Evolutionary conservation across 2,113 vertebrate genomes (phyloP).

Genomic region (Mus pahari): DNA sequence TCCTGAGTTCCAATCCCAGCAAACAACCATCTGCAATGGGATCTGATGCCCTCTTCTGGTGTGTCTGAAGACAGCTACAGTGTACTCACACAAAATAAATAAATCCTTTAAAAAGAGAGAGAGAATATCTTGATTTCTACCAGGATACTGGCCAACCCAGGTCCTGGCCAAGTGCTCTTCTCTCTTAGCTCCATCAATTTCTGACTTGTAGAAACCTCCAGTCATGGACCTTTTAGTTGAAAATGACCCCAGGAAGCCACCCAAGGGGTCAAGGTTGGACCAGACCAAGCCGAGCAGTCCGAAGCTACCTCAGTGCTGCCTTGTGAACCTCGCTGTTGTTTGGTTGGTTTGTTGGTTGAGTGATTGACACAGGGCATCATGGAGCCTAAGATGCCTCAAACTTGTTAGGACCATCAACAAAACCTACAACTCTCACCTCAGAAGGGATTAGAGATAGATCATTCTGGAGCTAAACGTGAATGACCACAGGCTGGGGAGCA

Average conservation of each 20-base stretch:
- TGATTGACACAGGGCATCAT: neutral
- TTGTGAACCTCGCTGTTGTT: neutral
- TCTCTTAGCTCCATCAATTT: neutral
- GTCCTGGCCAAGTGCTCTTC: neutral
- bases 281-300: neutral
- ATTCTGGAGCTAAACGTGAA: neutral
- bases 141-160: neutral
- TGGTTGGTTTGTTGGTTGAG: neutral
- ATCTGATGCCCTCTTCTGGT: no score
- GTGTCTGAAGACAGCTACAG: no score
- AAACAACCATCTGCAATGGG: no score
- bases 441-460: neutral
- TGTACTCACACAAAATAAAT: no score
- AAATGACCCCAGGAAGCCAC: neutral
- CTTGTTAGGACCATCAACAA: neutral
- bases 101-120: no score
- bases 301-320: rapidly evolving
- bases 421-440: neutral
- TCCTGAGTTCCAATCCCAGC: no score
- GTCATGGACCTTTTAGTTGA: neutral
- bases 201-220: neutral
- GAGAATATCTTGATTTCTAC: neutral
- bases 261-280: neutral
- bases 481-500: neutral
- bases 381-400: neutral